Percentiles rank a stretch among this genome's conserved stretches.
These are phyloP conservation scores for Thaumatotibia leucotreta DNA, from an alignment of 1,140 invertebrate genomes.

Conservation along the genomic window DNA sequence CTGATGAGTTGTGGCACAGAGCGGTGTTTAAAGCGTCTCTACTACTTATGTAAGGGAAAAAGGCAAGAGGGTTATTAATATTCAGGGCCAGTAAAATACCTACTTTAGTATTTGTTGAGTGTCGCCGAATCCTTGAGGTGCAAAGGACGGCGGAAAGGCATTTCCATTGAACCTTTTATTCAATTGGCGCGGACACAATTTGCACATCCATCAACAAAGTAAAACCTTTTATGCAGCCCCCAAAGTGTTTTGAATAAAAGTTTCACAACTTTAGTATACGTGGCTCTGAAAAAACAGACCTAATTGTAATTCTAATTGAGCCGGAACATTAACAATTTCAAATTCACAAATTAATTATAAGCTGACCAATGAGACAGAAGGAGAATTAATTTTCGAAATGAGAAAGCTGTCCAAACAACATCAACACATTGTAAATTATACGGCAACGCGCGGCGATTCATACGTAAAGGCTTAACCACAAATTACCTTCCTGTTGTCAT, in stretches of 20 bases:
- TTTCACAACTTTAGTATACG: background rate
- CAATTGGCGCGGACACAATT: slow-evolving; percentile 38
- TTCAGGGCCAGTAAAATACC: slow-evolving; percentile 48
- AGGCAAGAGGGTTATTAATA: slow-evolving; percentile 49
- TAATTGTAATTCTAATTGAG: slow-evolving; percentile 8
- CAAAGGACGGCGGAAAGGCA: slow-evolving; percentile 36
- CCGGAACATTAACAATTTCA: background rate
- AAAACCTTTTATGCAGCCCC: background rate
- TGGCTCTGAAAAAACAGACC: background rate
- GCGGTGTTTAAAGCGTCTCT: slow-evolving; percentile 39
- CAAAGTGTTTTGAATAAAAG: slow-evolving; percentile 8
- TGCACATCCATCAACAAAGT: slow-evolving; percentile 14
- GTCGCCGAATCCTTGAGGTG: slow-evolving; percentile 40
- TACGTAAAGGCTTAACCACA: slow-evolving; percentile 1
- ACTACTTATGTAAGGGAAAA: slow-evolving; percentile 39
- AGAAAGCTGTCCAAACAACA: slow-evolving; percentile 12
- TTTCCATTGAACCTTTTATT: slow-evolving; percentile 47
- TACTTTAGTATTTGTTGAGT: slow-evolving; percentile 36
- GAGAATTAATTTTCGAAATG: background rate
- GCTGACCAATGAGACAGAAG: background rate
- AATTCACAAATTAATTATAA: slow-evolving; percentile 6
- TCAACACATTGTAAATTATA: slow-evolving; percentile 4
- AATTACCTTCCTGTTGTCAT: slow-evolving; percentile 11
- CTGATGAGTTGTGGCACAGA: slow-evolving; percentile 42
- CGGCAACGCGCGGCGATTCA: background rate